Percentiles rank a stretch among this genome's conserved stretches.
Conservation (phyloP, 2,888 invertebrate genomes). For the Hanleya hanleyi region DNA sequence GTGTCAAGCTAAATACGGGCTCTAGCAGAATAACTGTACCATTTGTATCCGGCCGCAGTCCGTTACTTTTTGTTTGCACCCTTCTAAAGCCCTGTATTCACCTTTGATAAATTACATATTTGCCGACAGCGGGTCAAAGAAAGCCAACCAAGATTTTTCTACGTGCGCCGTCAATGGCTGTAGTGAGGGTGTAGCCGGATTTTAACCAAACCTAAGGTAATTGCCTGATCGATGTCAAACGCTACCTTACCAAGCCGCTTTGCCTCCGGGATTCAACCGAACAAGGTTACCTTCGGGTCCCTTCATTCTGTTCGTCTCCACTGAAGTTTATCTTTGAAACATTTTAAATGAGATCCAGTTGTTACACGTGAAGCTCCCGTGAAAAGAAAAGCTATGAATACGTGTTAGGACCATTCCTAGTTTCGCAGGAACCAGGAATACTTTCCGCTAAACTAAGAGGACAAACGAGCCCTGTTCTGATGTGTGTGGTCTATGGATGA, state of each 20-base stretch:
- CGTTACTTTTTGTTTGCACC: background rate
- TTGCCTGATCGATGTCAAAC: background rate
- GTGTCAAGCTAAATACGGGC: no score
- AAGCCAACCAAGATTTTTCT: background rate
- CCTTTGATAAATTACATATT: slow-evolving; percentile 10
- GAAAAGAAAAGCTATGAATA: no score
- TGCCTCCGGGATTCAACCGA: no score
- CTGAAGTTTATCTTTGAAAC: background rate
- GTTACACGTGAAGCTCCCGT: background rate
- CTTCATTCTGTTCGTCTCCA: no score
- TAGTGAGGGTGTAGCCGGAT: background rate
- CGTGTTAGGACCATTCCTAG: no score
- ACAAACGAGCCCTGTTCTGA: no score
- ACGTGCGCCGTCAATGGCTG: background rate
- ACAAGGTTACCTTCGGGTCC: no score
- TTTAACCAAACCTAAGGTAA: background rate
- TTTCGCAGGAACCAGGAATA: no score
- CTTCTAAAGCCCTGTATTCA: background rate
- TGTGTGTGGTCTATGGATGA: no score
- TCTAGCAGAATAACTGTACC: no score
- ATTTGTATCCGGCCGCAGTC: background rate
- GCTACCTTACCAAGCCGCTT: background rate
- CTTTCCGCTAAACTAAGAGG: no score
- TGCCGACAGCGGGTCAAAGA: background rate
- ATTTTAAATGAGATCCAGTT: background rate